phyloP scores from a whole-genome alignment of 2,888 invertebrate genomes.

The Acrobasis repandana region DNA sequence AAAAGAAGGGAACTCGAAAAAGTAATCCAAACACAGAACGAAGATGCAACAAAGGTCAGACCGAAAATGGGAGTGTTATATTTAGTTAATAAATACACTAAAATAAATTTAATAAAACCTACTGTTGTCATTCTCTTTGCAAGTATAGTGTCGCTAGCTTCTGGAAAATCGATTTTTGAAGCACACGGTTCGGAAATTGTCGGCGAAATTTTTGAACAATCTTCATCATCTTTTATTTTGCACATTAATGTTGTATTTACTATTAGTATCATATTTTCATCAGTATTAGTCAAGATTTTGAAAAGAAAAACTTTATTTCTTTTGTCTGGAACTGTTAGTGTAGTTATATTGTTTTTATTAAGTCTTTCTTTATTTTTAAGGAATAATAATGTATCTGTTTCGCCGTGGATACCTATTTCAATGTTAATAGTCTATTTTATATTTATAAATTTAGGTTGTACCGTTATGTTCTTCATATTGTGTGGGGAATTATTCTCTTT shows the following conservation, averaged over 20 bases:
- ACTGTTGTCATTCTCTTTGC: slow-evolving; percentile 1
- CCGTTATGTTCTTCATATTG: background rate
- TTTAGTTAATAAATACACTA: background rate
- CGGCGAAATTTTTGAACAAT: slow-evolving; percentile 39
- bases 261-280: slow-evolving; percentile 42
- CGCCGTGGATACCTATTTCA: background rate
- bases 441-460: background rate
- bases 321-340: background rate
- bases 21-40: background rate
- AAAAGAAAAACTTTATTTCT: slow-evolving; percentile 39
- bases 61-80: background rate
- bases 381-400: background rate
- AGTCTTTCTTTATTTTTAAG: slow-evolving; percentile 4
- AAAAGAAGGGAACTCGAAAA: background rate
- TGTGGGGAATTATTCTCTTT: slow-evolving; percentile 6
- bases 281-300: slow-evolving; percentile 44
- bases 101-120: background rate
- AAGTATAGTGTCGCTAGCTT: slow-evolving; percentile 38
- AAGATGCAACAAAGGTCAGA: background rate
- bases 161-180: slow-evolving; percentile 49
- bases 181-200: slow-evolving; percentile 48
- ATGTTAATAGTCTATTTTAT: background rate
- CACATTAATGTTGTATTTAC: slow-evolving; percentile 47
- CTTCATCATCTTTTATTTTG: slow-evolving; percentile 44
- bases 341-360: background rate